Evolutionary conservation across 2,888 invertebrate species (phyloP).

Genomic region (Drosophila prostipennis): DNA sequence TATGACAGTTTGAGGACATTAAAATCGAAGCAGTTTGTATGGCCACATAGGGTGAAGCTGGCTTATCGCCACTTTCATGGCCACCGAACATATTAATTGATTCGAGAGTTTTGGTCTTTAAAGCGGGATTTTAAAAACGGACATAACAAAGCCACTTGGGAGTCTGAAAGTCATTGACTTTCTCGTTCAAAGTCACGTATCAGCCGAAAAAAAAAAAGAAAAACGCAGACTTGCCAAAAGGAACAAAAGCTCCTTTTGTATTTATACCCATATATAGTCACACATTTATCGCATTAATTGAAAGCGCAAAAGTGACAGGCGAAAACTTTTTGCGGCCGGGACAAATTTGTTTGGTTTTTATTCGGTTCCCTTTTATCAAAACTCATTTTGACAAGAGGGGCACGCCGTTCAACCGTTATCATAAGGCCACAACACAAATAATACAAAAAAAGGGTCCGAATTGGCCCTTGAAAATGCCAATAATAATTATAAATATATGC

Average conservation of each 20-base stretch:
- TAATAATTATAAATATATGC: constrained; percentile 68
- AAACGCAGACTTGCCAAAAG: constrained; percentile 6
- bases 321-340: constrained; percentile 25
- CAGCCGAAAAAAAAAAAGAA: background rate
- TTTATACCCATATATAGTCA: background rate
- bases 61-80: constrained; percentile 43
- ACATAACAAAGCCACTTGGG: constrained; percentile 36
- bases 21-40: constrained; percentile 37
- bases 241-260: constrained; percentile 7
- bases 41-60: constrained; percentile 18
- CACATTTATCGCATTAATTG: constrained; percentile 48
- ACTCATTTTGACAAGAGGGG: constrained; percentile 52
- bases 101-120: constrained; percentile 29
- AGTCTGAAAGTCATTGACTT: constrained; percentile 44
- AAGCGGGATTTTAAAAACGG: constrained; percentile 21
- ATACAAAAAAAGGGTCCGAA: constrained; percentile 45
- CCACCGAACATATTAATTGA: constrained; percentile 39
- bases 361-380: constrained; percentile 32
- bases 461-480: constrained; percentile 59
- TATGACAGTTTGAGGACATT: constrained; percentile 55
- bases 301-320: constrained; percentile 43
- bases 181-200: constrained; percentile 25
- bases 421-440: constrained; percentile 25
- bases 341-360: constrained; percentile 28
- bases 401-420: constrained; percentile 63